phyloP scores from a whole-genome alignment of 2,888 invertebrate genomes.

The Yponomeuta evonymella region DNA sequence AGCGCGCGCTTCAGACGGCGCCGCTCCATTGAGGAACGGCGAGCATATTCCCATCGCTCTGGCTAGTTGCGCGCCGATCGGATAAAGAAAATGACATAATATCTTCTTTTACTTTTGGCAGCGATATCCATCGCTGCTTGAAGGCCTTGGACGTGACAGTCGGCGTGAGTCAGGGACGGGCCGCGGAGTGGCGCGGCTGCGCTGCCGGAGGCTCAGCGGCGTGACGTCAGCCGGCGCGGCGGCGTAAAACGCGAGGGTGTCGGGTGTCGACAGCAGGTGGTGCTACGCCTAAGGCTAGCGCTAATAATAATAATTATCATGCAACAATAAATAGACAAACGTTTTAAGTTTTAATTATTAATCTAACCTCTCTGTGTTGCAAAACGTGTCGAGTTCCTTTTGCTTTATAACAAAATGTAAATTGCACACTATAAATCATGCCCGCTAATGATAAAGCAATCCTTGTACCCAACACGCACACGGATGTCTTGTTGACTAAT shows the following conservation, averaged over 20 bases:
- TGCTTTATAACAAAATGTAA: constrained; percentile 7
- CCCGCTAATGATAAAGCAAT: constrained; percentile 10
- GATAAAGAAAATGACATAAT: constrained; percentile 15
- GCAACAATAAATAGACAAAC: constrained; percentile 20
- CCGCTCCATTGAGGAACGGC: neutral
- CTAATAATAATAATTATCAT: constrained; percentile 41
- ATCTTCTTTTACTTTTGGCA: constrained; percentile 13
- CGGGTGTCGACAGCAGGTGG: constrained; percentile 49
- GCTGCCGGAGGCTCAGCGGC: neutral
- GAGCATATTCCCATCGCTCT: neutral
- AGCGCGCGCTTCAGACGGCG: neutral
- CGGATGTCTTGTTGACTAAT: constrained; percentile 19
- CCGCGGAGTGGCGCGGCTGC: neutral
- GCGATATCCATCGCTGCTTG: constrained; percentile 1
- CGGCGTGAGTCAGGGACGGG: constrained; percentile 12
- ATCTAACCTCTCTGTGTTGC: constrained; percentile 12
- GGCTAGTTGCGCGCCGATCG: constrained; percentile 6
- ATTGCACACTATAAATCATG: constrained; percentile 6
- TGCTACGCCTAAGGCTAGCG: constrained; percentile 33
- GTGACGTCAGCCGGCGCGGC: constrained; percentile 31
- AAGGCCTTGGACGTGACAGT: constrained; percentile 15
- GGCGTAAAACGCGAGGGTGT: constrained; percentile 48
- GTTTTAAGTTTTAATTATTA: constrained; percentile 12
- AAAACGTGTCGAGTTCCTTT: constrained; percentile 8
- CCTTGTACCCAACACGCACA: neutral